Evolutionary conservation across 2,888 invertebrate species (phyloP).

Genomic region (Himalopsyche kuldschensis): DNA sequence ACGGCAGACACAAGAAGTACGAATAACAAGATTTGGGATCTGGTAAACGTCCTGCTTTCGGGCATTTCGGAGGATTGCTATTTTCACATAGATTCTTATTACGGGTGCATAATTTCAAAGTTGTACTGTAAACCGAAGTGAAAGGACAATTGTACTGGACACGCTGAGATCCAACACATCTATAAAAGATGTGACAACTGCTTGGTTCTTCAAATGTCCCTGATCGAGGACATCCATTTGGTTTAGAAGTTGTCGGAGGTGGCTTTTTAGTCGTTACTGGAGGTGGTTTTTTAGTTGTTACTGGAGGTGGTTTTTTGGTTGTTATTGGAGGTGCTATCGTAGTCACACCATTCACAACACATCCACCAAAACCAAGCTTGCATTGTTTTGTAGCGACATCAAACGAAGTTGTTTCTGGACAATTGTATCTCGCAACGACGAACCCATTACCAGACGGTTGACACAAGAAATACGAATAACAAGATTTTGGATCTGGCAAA

Average conservation of each 20-base stretch:
- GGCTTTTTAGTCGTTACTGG: background rate
- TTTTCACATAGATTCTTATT: conserved; percentile 54
- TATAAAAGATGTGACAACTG: conserved; percentile 6
- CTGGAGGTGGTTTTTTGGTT: too few relatives aligned
- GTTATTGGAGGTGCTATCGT: too few relatives aligned
- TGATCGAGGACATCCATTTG: background rate
- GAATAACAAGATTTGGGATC: conserved; percentile 49
- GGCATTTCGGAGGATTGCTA: conserved; percentile 54
- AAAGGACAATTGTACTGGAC: conserved; percentile 46
- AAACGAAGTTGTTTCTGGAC: conserved; percentile 5
- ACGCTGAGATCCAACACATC: background rate
- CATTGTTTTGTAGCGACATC: background rate
- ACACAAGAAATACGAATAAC: conserved; percentile 55
- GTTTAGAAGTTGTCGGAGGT: background rate
- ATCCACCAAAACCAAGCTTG: background rate
- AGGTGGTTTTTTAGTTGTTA: too few relatives aligned
- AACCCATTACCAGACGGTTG: conserved; percentile 43
- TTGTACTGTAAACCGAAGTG: conserved; percentile 53
- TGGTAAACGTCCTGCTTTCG: conserved; percentile 50
- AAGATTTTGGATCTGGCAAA: conserved; percentile 49
- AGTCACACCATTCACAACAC: background rate
- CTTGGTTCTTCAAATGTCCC: background rate
- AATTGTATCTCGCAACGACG: conserved; percentile 40
- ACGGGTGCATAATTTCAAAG: conserved; percentile 53
- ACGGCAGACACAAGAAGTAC: conserved; percentile 53